Evolutionary conservation across 2,797 vertebrate genomes (phyloP).

Genomic region (Mormyrus hasselquistii): DNA sequence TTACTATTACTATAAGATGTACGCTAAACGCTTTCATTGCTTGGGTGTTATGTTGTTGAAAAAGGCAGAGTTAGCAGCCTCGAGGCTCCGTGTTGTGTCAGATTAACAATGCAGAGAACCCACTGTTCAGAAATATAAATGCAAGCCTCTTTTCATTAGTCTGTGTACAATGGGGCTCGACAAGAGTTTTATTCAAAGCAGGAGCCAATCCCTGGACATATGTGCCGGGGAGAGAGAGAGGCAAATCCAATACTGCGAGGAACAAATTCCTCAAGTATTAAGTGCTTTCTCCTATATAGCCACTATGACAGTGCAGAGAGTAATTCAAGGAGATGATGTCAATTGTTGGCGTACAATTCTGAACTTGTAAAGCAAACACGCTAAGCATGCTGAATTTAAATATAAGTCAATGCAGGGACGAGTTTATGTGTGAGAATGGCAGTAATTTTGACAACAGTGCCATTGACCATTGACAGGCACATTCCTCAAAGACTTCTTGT

Average conservation of each 20-base stretch:
- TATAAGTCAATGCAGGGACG: not conserved
- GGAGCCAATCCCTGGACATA: not conserved
- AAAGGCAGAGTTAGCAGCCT: not conserved
- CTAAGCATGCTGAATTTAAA: not conserved
- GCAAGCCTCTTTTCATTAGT: not conserved
- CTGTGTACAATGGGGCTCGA: not conserved
- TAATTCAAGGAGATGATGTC: not conserved
- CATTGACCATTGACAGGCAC: not conserved
- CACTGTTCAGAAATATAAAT: not conserved
- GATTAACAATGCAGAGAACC: not conserved
- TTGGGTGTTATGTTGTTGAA: not conserved
- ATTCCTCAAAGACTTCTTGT: not conserved
- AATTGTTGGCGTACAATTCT: not conserved
- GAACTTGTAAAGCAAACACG: not conserved
- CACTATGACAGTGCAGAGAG: not conserved
- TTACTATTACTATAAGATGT: not conserved
- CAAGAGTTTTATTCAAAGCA: constrained; percentile 1
- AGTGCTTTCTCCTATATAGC: not conserved
- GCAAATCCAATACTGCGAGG: not conserved
- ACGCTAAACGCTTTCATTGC: not conserved
- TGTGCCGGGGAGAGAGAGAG: not conserved
- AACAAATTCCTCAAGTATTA: not conserved
- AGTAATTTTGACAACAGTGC: not conserved
- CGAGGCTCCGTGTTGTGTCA: not conserved
- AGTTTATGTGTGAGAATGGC: not conserved